These are phyloP conservation scores for Eublepharis macularius DNA, from an alignment of 2,113 vertebrate genomes.

Conservation along the genomic window DNA sequence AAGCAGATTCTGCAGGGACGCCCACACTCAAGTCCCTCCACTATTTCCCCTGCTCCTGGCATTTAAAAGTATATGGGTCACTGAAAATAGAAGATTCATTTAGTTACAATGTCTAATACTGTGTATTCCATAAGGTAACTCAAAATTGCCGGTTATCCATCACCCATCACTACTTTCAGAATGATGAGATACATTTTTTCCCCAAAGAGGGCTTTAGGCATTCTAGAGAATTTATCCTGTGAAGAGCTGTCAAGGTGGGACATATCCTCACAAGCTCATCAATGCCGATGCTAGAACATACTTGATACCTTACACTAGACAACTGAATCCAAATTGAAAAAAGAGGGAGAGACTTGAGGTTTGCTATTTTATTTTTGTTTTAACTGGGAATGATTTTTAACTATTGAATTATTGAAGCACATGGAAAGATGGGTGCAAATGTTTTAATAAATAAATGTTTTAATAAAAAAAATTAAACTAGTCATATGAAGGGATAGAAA, in stretches of 20 bases:
- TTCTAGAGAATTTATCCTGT: background rate
- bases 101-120: no score
- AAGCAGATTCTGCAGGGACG: no score
- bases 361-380: no score
- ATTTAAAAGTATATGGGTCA: background rate
- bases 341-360: no score
- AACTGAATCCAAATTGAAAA: no score
- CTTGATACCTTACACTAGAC: background rate
- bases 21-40: no score
- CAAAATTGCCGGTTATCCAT: background rate
- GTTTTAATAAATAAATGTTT: no score
- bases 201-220: no score
- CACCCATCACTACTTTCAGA: background rate
- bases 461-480: background rate
- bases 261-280: background rate
- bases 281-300: background rate
- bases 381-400: no score
- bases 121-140: background rate
- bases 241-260: background rate
- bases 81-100: background rate
- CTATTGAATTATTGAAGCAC: no score
- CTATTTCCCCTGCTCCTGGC: background rate
- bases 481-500: background rate
- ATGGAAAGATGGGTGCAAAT: no score
- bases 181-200: background rate